Evolutionary conservation across 2,113 vertebrate genomes (phyloP).

Genomic region (Panthera leo): DNA sequence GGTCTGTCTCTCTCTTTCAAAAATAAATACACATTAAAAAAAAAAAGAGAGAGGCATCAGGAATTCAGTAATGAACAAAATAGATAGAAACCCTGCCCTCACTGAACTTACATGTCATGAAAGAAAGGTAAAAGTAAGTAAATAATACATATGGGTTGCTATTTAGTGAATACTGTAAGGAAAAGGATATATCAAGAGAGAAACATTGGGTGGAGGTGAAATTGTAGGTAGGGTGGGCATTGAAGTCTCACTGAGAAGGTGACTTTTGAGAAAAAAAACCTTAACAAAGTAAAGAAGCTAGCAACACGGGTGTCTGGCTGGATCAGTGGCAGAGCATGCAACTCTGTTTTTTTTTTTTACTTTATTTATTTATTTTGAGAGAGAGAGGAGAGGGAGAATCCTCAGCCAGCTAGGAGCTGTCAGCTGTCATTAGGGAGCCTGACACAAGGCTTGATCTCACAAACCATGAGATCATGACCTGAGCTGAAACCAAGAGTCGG

Average conservation of each 20-base stretch:
- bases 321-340: background rate
- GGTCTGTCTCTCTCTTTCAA: no score
- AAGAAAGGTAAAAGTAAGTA: background rate
- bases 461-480: no score
- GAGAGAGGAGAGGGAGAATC: no score
- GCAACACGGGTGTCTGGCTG: background rate
- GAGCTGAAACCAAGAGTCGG: no score
- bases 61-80: constrained; percentile 27
- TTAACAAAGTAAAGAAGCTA: background rate
- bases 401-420: no score
- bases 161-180: background rate
- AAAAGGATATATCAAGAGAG: background rate
- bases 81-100: background rate
- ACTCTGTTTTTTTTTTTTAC: background rate
- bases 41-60: background rate
- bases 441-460: no score
- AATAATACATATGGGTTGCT: background rate
- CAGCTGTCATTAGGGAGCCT: no score
- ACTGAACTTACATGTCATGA: background rate
- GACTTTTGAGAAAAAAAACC: background rate
- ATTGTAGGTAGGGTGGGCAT: background rate
- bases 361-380: no score
- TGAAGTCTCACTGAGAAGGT: background rate
- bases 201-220: background rate
- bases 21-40: no score